A percentile compares a stretch with the other conserved stretches of the same genome.
phyloP scores from a whole-genome alignment of 2,888 invertebrate species.

The Caenorhabditis uteleia region DNA sequence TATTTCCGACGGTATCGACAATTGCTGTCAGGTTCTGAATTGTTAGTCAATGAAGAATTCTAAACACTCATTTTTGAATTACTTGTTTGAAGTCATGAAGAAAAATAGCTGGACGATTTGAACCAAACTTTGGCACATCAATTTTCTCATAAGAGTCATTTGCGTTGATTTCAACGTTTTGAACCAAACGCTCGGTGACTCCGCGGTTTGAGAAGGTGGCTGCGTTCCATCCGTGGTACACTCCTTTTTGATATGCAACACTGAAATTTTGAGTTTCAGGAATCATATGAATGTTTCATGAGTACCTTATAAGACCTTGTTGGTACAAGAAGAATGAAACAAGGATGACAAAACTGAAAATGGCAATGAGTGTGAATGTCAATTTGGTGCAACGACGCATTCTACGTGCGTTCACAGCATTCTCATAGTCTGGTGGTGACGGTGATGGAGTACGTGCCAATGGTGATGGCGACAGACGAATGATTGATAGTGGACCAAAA shows the following conservation, averaged over 20 bases:
- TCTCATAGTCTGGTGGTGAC: conserved; percentile 53
- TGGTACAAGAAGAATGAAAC: conserved; percentile 51
- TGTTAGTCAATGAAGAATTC: conserved; percentile 4
- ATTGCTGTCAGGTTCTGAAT: conserved; percentile 79
- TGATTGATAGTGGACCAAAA: conserved; percentile 58
- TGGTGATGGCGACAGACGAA: conserved; percentile 58
- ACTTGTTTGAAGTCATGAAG: conserved; percentile 86
- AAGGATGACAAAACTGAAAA: conserved; percentile 44
- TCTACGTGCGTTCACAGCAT: conserved; percentile 41
- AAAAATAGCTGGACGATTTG: conserved; percentile 83
- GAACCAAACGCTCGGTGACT: conserved; percentile 53
- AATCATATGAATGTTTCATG: not conserved
- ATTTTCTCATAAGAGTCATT: conserved; percentile 82
- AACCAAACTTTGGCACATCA: conserved; percentile 83
- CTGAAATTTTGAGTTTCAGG: conserved; percentile 16
- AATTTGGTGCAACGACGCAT: conserved; percentile 48
- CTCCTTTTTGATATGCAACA: conserved; percentile 49
- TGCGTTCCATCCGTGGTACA: conserved; percentile 53
- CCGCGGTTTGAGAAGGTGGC: conserved; percentile 51
- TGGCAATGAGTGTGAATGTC: conserved; percentile 40
- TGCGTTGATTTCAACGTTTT: conserved; percentile 64
- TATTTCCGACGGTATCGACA: conserved; percentile 78
- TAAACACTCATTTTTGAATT: not conserved
- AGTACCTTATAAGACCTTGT: conserved; percentile 48
- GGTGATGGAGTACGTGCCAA: conserved; percentile 55